phyloP scores from a whole-genome alignment of 1,140 invertebrate species.

The Nebria ingens region DNA sequence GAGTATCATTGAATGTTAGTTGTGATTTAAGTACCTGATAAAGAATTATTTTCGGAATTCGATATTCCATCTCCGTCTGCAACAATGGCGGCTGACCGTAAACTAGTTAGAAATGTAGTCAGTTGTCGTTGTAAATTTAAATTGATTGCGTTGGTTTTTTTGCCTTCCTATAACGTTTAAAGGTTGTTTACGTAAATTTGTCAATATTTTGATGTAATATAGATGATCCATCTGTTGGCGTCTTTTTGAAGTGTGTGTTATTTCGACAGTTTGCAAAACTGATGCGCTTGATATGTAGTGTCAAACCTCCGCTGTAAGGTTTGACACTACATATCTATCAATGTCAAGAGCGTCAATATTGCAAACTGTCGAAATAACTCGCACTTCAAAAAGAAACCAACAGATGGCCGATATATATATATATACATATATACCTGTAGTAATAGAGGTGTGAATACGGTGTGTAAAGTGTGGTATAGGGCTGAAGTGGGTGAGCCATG shows the following conservation, averaged over 20 bases:
- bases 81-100: neutral
- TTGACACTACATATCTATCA: too few relatives aligned
- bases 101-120: neutral
- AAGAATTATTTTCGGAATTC: conserved; percentile 13
- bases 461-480: conserved; percentile 28
- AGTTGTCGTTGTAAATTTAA: neutral
- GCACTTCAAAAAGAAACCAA: too few relatives aligned
- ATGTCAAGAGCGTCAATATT: too few relatives aligned
- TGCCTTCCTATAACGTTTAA: conserved; percentile 11
- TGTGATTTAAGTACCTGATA: conserved; percentile 13
- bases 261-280: too few relatives aligned
- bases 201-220: neutral
- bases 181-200: neutral
- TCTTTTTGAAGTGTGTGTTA: too few relatives aligned
- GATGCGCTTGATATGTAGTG: too few relatives aligned
- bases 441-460: conserved; percentile 27
- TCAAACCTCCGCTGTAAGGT: too few relatives aligned
- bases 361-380: too few relatives aligned
- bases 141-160: conserved; percentile 15
- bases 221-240: too few relatives aligned
- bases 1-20: neutral
- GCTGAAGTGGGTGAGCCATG: conserved; percentile 26
- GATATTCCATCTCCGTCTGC: neutral
- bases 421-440: conserved; percentile 15
- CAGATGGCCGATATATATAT: too few relatives aligned